Evolutionary conservation across 2,888 invertebrate species (phyloP), one percentile per base, ranked within the genome.

Genomic region (Acrobasis suavella): DNA sequence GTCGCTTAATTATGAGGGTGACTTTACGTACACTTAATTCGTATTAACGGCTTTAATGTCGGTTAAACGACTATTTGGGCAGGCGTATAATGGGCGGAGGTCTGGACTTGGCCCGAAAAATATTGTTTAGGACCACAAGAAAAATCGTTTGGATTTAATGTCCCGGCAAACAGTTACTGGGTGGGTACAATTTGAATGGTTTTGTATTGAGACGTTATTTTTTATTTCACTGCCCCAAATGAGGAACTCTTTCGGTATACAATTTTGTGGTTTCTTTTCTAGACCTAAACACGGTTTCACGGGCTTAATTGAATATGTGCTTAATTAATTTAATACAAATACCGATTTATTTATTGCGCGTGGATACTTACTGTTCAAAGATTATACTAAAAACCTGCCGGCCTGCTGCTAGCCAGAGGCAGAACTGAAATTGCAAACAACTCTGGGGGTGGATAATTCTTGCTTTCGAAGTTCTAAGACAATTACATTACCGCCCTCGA

Each of bases 1-100:
- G 66, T 68, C 68, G 73, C 71, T 79, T 79, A 76, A 83, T 81
- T 81, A 78, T 70, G 73, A 69, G 72, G 73, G 72, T 69, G 74
- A 74, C 69, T 73, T 72, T 69, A 65, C 67, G 69, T 69, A 63
- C 69, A 64, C 72, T 71, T 77, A 77, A 77, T 79, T 74, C 69
- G 73, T 71, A 78, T 72, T 74, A 78, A 79, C 69, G 76, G 70
- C 76, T 76, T 70, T 71, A 78, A 78, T 74, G 75, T 67, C 62
- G 69, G 65, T 49, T 69, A 71, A 68, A 74, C 73, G 74, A 72
- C 72, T 72, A 73, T 73, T 72, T 67, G 60, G 68, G 72, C 72
- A 73, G 71, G 71, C 69, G 71, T 65, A 69, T 70, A 74, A 69
- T 63, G 66, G 62, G 54, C 61, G 60, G 59, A 46, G 60, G 64